Conservation (phyloP, 2,113 vertebrate species). For the Xenopus borealis region DNA sequence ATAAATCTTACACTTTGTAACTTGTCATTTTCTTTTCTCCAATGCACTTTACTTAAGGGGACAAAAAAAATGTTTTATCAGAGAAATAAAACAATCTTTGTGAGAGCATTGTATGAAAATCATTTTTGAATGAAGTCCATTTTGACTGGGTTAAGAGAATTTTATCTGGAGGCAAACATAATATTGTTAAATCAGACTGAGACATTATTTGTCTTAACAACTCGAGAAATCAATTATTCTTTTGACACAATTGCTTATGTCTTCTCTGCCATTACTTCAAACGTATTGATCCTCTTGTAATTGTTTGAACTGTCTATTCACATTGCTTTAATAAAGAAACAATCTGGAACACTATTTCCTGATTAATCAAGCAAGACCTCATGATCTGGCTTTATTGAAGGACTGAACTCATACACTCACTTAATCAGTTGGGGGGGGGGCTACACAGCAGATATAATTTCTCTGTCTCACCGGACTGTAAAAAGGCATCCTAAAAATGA, state of each 20-base stretch:
- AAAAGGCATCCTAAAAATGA: too few species aligned
- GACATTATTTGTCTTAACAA: conserved; percentile 32
- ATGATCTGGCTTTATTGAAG: too few species aligned
- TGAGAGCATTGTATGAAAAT: background rate
- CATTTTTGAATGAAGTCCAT: conserved; percentile 12
- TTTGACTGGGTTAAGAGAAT: conserved; percentile 17
- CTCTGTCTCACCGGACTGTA: too few species aligned
- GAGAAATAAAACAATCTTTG: too few species aligned
- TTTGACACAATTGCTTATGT: conserved; percentile 36
- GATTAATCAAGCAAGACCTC: conserved; percentile 15
- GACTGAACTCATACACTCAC: too few species aligned
- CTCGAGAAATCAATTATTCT: conserved; percentile 35
- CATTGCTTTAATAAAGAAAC: conserved; percentile 20
- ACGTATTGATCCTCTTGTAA: conserved; percentile 29
- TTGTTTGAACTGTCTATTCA: conserved; percentile 30
- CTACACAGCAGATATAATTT: too few species aligned
- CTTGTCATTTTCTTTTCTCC: too few species aligned
- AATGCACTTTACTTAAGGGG: too few species aligned
- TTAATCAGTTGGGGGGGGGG: too few species aligned
- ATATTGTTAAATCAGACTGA: conserved; percentile 19
- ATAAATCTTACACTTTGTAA: too few species aligned
- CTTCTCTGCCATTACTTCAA: conserved; percentile 33
- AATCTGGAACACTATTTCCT: conserved; percentile 25
- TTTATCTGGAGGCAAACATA: conserved; percentile 21
- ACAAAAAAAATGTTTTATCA: too few species aligned